Evolutionary conservation across 2,888 invertebrate species (phyloP).

Genomic region (Zaprionus bogoriensis): DNA sequence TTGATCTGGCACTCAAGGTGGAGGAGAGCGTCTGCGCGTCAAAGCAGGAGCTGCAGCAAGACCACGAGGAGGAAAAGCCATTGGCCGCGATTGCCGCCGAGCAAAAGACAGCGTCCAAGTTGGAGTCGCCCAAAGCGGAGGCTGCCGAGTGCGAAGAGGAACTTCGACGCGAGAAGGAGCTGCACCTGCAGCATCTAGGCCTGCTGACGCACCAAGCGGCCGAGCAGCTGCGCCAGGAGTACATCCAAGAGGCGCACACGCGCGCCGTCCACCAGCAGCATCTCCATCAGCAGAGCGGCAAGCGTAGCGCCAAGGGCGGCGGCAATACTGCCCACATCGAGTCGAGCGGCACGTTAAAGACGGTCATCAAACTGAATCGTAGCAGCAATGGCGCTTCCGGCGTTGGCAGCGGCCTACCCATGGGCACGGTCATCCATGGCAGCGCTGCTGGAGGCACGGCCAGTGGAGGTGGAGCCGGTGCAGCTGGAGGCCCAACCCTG

Average conservation of each 20-base stretch:
- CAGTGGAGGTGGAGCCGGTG: background rate
- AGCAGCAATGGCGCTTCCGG: constrained; percentile 61
- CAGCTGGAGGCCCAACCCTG: background rate
- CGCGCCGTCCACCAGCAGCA: constrained; percentile 59
- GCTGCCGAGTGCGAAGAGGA: constrained; percentile 84
- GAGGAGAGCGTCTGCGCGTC: constrained; percentile 14
- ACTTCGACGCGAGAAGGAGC: constrained; percentile 88
- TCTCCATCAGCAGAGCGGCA: constrained; percentile 52
- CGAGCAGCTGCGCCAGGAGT: constrained; percentile 84
- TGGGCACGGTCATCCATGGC: constrained; percentile 63
- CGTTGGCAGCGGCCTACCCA: constrained; percentile 48
- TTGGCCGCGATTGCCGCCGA: constrained; percentile 37
- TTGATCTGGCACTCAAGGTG: constrained; percentile 39
- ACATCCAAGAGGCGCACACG: constrained; percentile 70
- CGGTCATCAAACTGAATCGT: constrained; percentile 90
- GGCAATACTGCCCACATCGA: constrained; percentile 78
- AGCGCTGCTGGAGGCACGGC: constrained; percentile 1
- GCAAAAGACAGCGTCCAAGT: constrained; percentile 24
- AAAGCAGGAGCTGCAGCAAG: constrained; percentile 9
- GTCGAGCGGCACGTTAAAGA: constrained; percentile 92
- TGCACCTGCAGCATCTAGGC: constrained; percentile 89
- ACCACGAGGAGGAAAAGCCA: constrained; percentile 44
- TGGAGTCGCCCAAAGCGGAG: constrained; percentile 8
- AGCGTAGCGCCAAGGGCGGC: constrained; percentile 60
- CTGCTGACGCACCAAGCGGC: constrained; percentile 89